Evolutionary conservation across 2,797 vertebrate species (phyloP), one percentile per base, ranked within the genome.

Genomic region (Epinephelus malabaricus): DNA sequence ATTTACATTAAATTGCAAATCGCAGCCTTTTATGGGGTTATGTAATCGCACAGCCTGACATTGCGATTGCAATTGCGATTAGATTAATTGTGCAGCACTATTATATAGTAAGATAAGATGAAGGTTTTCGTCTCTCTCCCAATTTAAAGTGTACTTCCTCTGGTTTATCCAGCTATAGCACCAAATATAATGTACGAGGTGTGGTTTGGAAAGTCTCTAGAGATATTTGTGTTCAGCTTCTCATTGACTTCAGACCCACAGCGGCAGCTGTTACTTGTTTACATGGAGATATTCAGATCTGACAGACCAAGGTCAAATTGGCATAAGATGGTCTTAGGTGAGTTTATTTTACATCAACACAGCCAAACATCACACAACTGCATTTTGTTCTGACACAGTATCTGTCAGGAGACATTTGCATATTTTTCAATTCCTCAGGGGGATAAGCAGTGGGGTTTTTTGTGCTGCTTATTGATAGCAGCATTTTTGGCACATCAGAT

Each of bases 381-480:
- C 46, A 40, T 70, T 82, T 82, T 79, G 63, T 72, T 83, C 54
- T 13, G 46, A 78, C 78, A 72, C 56, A 59, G 47, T 69, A 69
- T 64, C 72, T 76, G 63, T 79, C 75, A 79, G 54, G 51, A 76
- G 7, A 73, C 12, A 64, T 87, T 73, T 79, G 76, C 67, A 83
- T 80, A 55, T 84, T 54, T 73, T 76, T 68, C 58, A 63, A 25
- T 58, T 43, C 65, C 68, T 47, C 25, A 2, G 40, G 62, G 62
- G 51, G 74, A 50, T 53, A 61, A 59, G 54, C 21, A 59, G 62
- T 73, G 11, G 69, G 38, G 53, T 77, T 77, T 77, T 80, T 81
- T 78, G 73, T 75, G 78, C 51, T 60, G 43, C 62, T 85, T 85
- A 84, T 77, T 89, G 90, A 89, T 86, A 62, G 77, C 76, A 85